Conservation (phyloP, 2,797 vertebrate genomes). For the Phalanger gymnotis region DNA sequence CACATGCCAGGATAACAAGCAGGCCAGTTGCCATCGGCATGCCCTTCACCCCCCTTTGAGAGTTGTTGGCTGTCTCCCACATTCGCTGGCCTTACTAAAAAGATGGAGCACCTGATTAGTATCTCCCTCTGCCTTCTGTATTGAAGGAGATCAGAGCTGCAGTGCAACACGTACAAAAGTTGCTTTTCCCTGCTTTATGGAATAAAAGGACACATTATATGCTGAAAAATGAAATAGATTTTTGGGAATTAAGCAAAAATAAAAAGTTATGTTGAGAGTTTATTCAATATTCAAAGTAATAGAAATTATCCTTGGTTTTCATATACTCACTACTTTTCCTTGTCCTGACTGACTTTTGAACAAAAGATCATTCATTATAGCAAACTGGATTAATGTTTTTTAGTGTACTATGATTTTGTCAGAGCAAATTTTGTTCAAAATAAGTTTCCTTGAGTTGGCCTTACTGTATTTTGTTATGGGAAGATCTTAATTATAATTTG, state of each 20-base stretch:
- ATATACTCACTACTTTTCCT: neutral
- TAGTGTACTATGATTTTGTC: constrained; percentile 6
- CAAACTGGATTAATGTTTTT: neutral
- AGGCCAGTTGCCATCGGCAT: neutral
- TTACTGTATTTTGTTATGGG: constrained; percentile 44
- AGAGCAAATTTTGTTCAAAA: constrained; percentile 23
- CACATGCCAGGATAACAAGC: neutral
- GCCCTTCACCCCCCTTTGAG: neutral
- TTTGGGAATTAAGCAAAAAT: neutral
- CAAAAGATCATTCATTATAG: neutral
- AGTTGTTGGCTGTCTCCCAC: neutral
- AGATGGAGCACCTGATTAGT: neutral
- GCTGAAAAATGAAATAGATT: neutral
- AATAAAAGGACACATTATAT: neutral
- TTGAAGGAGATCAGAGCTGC: neutral
- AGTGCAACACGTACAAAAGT: neutral
- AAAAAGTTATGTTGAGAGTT: neutral
- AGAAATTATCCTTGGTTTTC: neutral
- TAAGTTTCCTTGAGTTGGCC: neutral
- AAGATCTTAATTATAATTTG: neutral
- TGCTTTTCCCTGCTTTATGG: neutral
- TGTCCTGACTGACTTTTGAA: neutral
- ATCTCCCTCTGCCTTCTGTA: neutral
- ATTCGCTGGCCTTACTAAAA: neutral
- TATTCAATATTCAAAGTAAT: neutral